Evolutionary conservation across 2,797 vertebrate species (phyloP).

Genomic region (Cyclopterus lumpus): DNA sequence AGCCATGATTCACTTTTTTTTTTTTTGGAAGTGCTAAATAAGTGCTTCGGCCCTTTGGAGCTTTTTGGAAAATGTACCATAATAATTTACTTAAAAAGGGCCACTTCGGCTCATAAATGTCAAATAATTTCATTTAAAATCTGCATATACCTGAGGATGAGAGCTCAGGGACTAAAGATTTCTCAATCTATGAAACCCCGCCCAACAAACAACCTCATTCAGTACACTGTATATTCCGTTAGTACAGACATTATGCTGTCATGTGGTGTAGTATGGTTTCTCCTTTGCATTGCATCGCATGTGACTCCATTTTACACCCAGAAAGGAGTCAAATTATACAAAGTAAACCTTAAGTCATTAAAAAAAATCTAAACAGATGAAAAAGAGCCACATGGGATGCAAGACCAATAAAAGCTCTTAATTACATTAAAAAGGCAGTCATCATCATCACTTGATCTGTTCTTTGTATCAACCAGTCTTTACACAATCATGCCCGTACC

Average conservation of each 20-base stretch:
- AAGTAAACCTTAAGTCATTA: neutral
- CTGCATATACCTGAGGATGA: conserved; percentile 50
- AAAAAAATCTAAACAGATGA: neutral
- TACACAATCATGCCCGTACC: conserved; percentile 91
- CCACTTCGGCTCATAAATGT: neutral
- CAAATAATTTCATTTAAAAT: neutral
- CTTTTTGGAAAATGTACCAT: neutral
- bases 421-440: conserved; percentile 13
- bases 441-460: conserved; percentile 3
- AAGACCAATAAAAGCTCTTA: conserved; percentile 13
- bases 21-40: neutral
- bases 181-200: conserved; percentile 5
- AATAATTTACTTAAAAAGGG: neutral
- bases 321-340: neutral
- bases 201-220: neutral
- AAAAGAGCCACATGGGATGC: conserved; percentile 28
- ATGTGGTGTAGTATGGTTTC: neutral
- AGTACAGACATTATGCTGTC: conserved; percentile 7
- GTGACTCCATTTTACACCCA: conserved; percentile 3
- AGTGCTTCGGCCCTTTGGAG: neutral
- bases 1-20: neutral
- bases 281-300: conserved; percentile 31
- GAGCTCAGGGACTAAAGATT: conserved; percentile 45
- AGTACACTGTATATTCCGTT: conserved; percentile 7
- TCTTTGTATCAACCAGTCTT: conserved; percentile 38